A percentile compares a stretch with the other conserved stretches of the same genome.
These are phyloP conservation scores for Diadumene lineata DNA, from an alignment of 92 coral and sea anemone species.

Conservation along the genomic window DNA sequence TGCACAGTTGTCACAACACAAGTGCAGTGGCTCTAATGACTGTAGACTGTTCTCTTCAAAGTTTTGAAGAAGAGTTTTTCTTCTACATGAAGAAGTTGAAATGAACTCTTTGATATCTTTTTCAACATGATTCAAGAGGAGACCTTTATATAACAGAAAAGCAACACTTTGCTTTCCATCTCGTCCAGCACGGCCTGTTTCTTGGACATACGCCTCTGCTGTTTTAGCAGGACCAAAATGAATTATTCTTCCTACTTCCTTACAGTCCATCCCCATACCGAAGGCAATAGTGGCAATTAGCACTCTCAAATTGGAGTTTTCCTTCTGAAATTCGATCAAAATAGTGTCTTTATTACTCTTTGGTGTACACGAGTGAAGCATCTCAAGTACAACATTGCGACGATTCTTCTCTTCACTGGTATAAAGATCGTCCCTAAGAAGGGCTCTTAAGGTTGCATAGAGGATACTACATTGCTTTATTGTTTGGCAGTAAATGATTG, in stretches of 20 bases:
- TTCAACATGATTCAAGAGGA: slow-evolving; percentile 30
- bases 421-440: slow-evolving; percentile 38
- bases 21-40: slow-evolving; percentile 26
- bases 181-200: slow-evolving; percentile 64
- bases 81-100: slow-evolving; percentile 30
- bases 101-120: slow-evolving; percentile 52
- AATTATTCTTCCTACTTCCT: slow-evolving; percentile 41
- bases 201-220: slow-evolving; percentile 58
- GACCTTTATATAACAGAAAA: slow-evolving; percentile 36
- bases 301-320: slow-evolving; percentile 20
- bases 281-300: slow-evolving; percentile 67
- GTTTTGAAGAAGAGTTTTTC: slow-evolving; percentile 34
- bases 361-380: slow-evolving; percentile 70
- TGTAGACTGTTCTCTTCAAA: slow-evolving; percentile 25
- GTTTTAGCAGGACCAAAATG: slow-evolving; percentile 73
- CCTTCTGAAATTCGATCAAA: slow-evolving; percentile 31
- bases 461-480: slow-evolving; percentile 57
- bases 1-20: slow-evolving; percentile 72
- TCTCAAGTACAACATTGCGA: slow-evolving; percentile 42
- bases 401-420: slow-evolving; percentile 16
- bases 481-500: slow-evolving; percentile 70
- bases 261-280: slow-evolving; percentile 67
- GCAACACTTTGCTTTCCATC: slow-evolving; percentile 63
- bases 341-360: slow-evolving; percentile 37
- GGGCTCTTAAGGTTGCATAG: slow-evolving; percentile 46